Base-by-base conservation (phyloP, 2,888 invertebrate species). In the Kuschelorhynchus macadamiae region DNA sequence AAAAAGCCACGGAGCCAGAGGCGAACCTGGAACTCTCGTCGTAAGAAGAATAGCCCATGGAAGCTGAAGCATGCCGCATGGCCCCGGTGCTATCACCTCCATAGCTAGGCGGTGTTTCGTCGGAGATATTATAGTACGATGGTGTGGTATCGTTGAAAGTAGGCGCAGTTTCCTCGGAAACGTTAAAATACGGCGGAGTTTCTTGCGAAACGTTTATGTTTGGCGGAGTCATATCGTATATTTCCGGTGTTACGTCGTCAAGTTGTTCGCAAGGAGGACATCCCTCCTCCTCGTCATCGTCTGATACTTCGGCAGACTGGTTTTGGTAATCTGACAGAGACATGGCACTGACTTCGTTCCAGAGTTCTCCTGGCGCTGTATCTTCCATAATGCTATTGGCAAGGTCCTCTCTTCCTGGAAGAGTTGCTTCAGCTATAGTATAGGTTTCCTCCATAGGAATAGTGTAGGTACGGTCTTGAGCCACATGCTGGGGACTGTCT, bases 371-470 rank as follows among this genome's bases (percentile, higher is more conserved):
- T 9, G 53, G 60, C 9, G 60, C 66, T 2, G 53, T 9, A 25
- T 66, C 60, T 1, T 66, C 66, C 66, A 66, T 66, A 1, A 60
- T 14, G 11, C 11, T 9, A 2, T 60, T 39, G 5, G 66, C 66
- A 12, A 46, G 21, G 14, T 47, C 44, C n/a, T 44, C 52, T n/a
- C 33, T 21, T 11, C 14, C 41, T 20, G 55, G 55, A 8, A 41
- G 32, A 16, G 33, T n/a, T n/a, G n/a, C n/a, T n/a, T n/a, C n/a
- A n/a, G n/a, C n/a, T n/a, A n/a, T n/a, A n/a, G n/a, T n/a, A n/a
- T n/a, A n/a, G n/a, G n/a, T n/a, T n/a, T n/a, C n/a, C n/a, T n/a
- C n/a, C n/a, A n/a, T n/a, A n/a, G n/a, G n/a, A n/a, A n/a, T n/a
- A n/a, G n/a, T n/a, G n/a, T n/a, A n/a, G n/a, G n/a, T n/a, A n/a